Conservation (phyloP, 2,113 vertebrate genomes). For the Solea solea region DNA sequence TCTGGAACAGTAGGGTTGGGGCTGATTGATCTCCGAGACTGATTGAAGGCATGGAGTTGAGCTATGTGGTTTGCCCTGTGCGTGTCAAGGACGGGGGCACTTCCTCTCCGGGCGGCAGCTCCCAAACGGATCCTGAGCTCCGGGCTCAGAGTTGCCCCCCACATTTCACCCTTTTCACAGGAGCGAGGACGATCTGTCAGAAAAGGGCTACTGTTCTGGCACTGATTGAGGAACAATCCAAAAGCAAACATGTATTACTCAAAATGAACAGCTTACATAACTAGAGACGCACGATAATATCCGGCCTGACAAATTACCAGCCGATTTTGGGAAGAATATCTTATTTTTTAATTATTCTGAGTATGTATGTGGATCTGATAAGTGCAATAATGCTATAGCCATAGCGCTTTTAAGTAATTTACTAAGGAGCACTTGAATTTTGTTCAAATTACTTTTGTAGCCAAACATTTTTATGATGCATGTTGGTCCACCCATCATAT, state of each 20-base stretch:
- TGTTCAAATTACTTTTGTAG: too few species aligned
- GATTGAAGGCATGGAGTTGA: constrained; percentile 51
- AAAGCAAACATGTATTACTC: constrained; percentile 68
- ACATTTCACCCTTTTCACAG: constrained; percentile 58
- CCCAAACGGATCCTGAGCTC: constrained; percentile 50
- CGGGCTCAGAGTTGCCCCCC: constrained; percentile 42
- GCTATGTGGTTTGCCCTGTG: constrained; percentile 51
- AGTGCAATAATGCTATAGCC: too few species aligned
- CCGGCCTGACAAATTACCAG: too few species aligned
- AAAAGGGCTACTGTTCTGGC: constrained; percentile 37
- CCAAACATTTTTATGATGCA: too few species aligned
- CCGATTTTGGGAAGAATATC: too few species aligned
- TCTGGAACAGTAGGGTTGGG: constrained; percentile 40
- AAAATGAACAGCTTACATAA: constrained; percentile 29
- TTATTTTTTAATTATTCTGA: too few species aligned
- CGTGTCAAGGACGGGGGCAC: constrained; percentile 75
- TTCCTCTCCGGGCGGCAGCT: constrained; percentile 68
- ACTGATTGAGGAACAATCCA: constrained; percentile 64
- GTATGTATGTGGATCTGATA: too few species aligned
- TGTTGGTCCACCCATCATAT: too few species aligned
- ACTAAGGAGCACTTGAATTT: too few species aligned
- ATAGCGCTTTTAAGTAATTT: too few species aligned
- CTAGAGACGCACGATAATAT: too few species aligned
- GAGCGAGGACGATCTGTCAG: constrained; percentile 61
- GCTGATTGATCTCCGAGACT: constrained; percentile 48